These are phyloP conservation scores for Rhineura floridana DNA, from an alignment of 2,113 vertebrate species.

Conservation along the genomic window DNA sequence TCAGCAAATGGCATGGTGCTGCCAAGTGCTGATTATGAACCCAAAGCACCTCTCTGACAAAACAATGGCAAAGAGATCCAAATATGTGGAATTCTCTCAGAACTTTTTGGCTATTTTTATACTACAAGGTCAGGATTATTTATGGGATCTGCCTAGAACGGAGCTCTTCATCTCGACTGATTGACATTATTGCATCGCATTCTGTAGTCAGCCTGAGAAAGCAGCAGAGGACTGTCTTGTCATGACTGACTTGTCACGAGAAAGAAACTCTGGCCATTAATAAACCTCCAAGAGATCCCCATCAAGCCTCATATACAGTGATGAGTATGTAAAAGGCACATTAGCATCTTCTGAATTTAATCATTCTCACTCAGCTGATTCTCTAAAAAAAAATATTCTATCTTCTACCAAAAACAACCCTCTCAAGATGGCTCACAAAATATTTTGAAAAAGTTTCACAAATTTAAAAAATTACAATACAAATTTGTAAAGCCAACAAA, in stretches of 20 bases:
- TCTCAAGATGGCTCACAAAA: neutral
- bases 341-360: neutral
- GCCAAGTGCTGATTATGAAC: neutral
- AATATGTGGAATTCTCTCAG: neutral
- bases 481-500: neutral
- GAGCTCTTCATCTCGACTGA: neutral
- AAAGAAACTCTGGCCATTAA: neutral
- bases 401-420: neutral
- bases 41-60: neutral
- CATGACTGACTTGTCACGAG: neutral
- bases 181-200: constrained; percentile 13
- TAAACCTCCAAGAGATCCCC: neutral
- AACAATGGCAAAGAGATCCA: neutral
- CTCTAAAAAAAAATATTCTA: neutral
- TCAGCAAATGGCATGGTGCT: neutral
- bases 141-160: constrained; percentile 16
- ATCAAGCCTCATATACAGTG: neutral
- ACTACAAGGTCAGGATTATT: constrained; percentile 29
- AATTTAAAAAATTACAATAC: neutral
- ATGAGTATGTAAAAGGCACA: neutral
- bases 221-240: neutral
- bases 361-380: neutral
- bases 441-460: neutral
- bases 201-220: constrained; percentile 1
- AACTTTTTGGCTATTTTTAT: constrained; percentile 14